Base-by-base conservation (phyloP, 2,888 invertebrate species). In the Drosophila acutilabella region DNA sequence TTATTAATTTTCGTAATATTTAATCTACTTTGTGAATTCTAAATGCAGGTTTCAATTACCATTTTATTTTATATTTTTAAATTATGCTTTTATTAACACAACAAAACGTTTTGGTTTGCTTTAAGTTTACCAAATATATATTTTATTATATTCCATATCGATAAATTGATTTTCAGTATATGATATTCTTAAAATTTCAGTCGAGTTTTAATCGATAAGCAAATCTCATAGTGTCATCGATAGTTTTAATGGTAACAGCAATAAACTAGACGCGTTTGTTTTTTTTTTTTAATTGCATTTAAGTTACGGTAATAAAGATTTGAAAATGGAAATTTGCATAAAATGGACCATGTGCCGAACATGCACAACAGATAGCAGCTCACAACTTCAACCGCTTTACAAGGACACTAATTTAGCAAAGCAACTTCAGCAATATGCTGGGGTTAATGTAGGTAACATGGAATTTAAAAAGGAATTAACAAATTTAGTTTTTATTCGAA, bases 281-380 rank as follows among this genome's bases (percentile, higher is more conserved):
- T 14, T 36, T 0, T 14, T 36, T 0, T 38, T 56, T 53, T 11
- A 26, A 13, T 30, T 48, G 40, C 18, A 50, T 52, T 38, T 14
- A 11, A 20, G 8, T 51, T 10, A 4, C 36, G 13, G 13, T 36
- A 0, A 0, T 10, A 18, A 41, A 36, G 6, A 45, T 8, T 20
- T 20, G 1, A 58, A 11, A 36, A 91, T 91, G 91, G 90, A 91
- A 73, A 90, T 91, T 48, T 81, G 80, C 44, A 91, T 91, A 53
- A 91, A 89, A 44, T 91, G 91, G 91, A 90, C 81, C 50, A 75
- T 91, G 60, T 91, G 91, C 38, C 84, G 91, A 0, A 80, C 91
- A 3, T 91, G 91, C 79, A 70, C 78, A 42, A 40, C 61, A 33
- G 42, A 73, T 16, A 48, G 58, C 38, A 60, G 54, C 11, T 20